Base-by-base conservation (phyloP, 2,113 vertebrate genomes). In the Myrmecophaga tridactyla region DNA sequence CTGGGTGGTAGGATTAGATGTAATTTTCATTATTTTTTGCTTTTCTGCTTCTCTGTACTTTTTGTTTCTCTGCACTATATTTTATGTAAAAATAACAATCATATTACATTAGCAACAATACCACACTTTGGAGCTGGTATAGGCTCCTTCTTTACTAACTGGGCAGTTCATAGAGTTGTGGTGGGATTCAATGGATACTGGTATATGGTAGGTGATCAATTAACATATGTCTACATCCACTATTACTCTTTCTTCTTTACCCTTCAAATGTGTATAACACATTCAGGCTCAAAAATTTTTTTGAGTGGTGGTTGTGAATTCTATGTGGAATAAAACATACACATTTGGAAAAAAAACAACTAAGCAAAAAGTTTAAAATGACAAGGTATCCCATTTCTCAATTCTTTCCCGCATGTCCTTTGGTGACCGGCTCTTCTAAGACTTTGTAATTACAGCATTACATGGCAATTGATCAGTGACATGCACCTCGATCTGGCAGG, bases 1-100 rank as follows among this genome's bases (percentile, higher is more conserved):
- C 88, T 95, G 77, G 81, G 56, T 92, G 88, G 88, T 94, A 4
- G 69, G 86, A 96, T 96, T 92, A 94, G 34, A 86, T 88, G 8
- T n/a, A 88, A 96, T 92, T 96, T 96, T 94, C 41, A 7, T 48
- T 75, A 39, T 62, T 77, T 85, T 67, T 82, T 85, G 51, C 3
- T 60, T 25, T 46, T 89, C 82, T 78, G 67, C 92, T 90, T 94
- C n/a, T 84, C 67, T 78, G 46, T 70, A 72, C 70, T 93, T 89
- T 65, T 51, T 82, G 51, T 75, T 31, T 43, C 31, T 36, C 31
- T 21, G 5, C 1, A 86, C 58, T 83, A 84, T 34, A 77, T 76
- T 82, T 92, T 82, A 65, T 43, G 29, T 46, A 78, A 86, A 92
- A 88, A 63, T 53, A 94, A 6, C n/a, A 73, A 60, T 92, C 80